Base-by-base conservation (phyloP, 2,888 invertebrate species). In the Lithophane ornitopus region DNA sequence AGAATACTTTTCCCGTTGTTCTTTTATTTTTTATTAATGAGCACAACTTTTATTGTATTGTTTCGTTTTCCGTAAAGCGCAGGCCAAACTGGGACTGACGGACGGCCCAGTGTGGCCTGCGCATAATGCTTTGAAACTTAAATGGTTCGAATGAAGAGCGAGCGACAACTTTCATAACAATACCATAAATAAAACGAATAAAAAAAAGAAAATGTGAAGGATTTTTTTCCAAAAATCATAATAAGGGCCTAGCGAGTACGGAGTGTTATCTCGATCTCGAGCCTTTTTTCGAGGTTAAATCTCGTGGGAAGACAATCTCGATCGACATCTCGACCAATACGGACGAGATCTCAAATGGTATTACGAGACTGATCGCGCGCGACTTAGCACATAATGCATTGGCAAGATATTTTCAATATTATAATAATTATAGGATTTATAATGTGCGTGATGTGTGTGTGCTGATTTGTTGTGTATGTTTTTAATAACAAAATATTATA, bases 21-120 rank as follows among this genome's bases (percentile, higher is more conserved):
- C 22, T 58, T 71, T 26, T 34, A 22, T 34, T 44, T 62, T 72
- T 69, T 59, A 52, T 63, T 63, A 63, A 44, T 28, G 49, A 59
- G 26, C 28, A 28, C 16, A 49, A 56, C 8, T 54, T 54, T 63
- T n/a, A 22, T 16, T 39, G 46, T 39, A 26, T 54, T 54, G 34
- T 61, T 61, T 22, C 22, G 1, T 22, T 61, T 52, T 26, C n/a
- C n/a, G 61, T 34, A 12, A 49, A 49, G 49, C 19, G 19, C 49
- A 49, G 22, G 49, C 22, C 9, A 22, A 22, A 49, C 49, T 49
- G 8, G 7, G 19, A 49, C 9, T 41, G 9, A 49, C 19, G 49
- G 19, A 19, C 41, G 41, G 41, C 19, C 49, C 49, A 22, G 19
- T 49, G 49, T 49, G 19, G 19, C 19, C 49, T 19, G 19, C 8